Evolutionary conservation across 2,113 vertebrate genomes (phyloP).

Genomic region (Myotis brandtii): DNA sequence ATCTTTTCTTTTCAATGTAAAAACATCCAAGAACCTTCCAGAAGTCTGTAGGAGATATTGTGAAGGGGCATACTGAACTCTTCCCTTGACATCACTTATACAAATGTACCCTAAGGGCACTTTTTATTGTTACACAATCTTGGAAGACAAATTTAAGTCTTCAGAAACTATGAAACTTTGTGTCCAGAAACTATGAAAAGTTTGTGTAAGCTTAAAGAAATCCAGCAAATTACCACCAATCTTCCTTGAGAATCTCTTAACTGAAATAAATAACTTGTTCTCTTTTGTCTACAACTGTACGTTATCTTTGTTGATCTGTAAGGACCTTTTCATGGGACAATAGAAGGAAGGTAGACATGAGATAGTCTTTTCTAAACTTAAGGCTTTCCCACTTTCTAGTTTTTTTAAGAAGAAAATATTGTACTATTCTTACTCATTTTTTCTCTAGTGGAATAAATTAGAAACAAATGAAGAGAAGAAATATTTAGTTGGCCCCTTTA

Average conservation of each 20-base stretch:
- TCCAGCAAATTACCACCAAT: background rate
- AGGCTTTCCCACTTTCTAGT: background rate
- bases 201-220: constrained; percentile 33
- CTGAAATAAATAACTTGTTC: background rate
- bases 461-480: constrained; percentile 42
- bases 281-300: background rate
- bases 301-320: background rate
- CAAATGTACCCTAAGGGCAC: background rate
- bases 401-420: background rate
- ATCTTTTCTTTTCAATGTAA: constrained; percentile 1
- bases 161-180: background rate
- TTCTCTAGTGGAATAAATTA: background rate
- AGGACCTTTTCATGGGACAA: background rate
- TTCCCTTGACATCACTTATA: background rate
- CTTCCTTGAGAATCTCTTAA: constrained; percentile 35
- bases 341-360: background rate
- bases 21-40: background rate
- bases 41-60: background rate
- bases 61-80: background rate
- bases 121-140: constrained; percentile 13
- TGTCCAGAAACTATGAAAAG: background rate
- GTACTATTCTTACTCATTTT: background rate
- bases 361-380: background rate
- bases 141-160: background rate
- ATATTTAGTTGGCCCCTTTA: background rate